phyloP scores from a whole-genome alignment of 2,888 invertebrate genomes.

The Parochlus steinenii region DNA sequence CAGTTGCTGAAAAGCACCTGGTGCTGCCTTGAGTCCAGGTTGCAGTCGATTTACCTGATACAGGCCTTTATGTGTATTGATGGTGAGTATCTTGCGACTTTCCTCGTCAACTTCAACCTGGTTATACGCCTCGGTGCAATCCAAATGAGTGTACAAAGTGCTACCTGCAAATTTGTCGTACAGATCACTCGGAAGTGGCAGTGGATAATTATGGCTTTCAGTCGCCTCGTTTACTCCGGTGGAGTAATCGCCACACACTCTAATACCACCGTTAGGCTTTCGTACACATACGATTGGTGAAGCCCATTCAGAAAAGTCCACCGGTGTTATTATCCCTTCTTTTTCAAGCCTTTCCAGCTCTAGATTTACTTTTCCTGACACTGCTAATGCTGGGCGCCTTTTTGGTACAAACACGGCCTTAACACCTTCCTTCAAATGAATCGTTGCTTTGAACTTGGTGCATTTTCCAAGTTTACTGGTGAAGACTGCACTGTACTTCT shows the following conservation, averaged over 20 bases:
- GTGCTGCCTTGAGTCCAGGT: slow-evolving; percentile 14
- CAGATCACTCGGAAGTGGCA: slow-evolving; percentile 16
- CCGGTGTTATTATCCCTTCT: slow-evolving; percentile 13
- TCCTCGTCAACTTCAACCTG: slow-evolving; percentile 16
- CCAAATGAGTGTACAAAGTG: slow-evolving; percentile 14
- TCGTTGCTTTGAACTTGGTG: slow-evolving; percentile 12
- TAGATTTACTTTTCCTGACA: too few species aligned
- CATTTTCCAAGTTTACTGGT: slow-evolving; percentile 13
- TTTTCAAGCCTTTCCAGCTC: slow-evolving; percentile 13
- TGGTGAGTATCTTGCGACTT: slow-evolving; percentile 14
- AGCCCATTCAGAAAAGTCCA: slow-evolving; percentile 15
- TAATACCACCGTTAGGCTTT: slow-evolving; percentile 14
- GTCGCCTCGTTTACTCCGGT: slow-evolving; percentile 15
- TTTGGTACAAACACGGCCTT: slow-evolving; percentile 15
- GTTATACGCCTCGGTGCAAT: slow-evolving; percentile 16
- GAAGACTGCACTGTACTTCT: too few species aligned
- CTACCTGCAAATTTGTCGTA: slow-evolving; percentile 14
- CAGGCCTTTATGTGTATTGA: slow-evolving; percentile 7
- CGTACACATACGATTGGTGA: slow-evolving; percentile 16
- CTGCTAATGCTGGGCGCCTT: slow-evolving; percentile 16
- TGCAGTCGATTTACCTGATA: slow-evolving; percentile 10
- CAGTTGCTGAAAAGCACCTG: too few species aligned
- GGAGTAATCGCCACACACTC: slow-evolving; percentile 17
- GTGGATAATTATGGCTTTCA: too few species aligned
- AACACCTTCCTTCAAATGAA: slow-evolving; percentile 14